phyloP scores from a whole-genome alignment of 1,140 invertebrate genomes.

The Zaprionus ghesquierei region DNA sequence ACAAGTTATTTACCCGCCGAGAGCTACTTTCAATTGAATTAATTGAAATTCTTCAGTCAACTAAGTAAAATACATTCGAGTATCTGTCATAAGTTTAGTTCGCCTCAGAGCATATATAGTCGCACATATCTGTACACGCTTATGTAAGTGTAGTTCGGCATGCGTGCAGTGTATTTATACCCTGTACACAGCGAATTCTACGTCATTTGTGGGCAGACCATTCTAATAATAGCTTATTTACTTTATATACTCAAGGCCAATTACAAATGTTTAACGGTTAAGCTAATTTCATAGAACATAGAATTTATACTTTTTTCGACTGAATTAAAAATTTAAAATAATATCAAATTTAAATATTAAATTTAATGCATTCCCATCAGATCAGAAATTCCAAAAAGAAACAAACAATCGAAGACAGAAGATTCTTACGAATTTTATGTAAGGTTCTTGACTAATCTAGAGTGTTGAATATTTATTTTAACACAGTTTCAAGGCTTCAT shows the following conservation, averaged over 20 bases:
- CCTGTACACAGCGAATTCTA: neutral
- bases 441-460: too few species aligned
- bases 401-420: too few species aligned
- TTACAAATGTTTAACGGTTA: neutral
- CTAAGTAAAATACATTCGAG: slow-evolving; percentile 51
- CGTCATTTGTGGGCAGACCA: neutral
- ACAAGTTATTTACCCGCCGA: slow-evolving; percentile 31
- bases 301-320: too few species aligned
- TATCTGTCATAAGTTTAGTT: slow-evolving; percentile 27
- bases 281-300: too few species aligned
- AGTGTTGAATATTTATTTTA: too few species aligned
- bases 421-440: too few species aligned
- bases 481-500: too few species aligned
- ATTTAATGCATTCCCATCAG: too few species aligned
- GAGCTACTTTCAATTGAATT: slow-evolving; percentile 68
- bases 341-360: too few species aligned
- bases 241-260: neutral
- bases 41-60: slow-evolving; percentile 76
- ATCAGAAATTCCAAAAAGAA: too few species aligned
- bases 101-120: neutral
- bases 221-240: slow-evolving; percentile 8
- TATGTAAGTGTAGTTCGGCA: slow-evolving; percentile 1
- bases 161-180: neutral
- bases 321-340: too few species aligned
- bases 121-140: neutral